These are phyloP conservation scores for Semaprochilodus insignis DNA, from an alignment of 2,797 vertebrate genomes.

Conservation along the genomic window DNA sequence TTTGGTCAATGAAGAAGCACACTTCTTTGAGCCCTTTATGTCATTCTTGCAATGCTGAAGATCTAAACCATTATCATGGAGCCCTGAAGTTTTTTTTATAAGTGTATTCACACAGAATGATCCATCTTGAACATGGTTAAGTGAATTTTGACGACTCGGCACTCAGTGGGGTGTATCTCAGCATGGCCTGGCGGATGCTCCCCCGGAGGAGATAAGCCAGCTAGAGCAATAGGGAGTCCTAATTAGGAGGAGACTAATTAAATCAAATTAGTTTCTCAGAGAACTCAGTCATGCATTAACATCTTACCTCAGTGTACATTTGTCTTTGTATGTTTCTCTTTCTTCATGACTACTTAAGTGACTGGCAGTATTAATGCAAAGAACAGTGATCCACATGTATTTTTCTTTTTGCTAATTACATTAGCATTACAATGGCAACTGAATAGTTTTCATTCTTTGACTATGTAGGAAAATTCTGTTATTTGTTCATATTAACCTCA, in stretches of 20 bases:
- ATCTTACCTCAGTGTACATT: conserved; percentile 25
- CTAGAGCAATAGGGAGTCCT: conserved; percentile 33
- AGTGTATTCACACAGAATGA: conserved; percentile 26
- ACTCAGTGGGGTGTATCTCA: conserved; percentile 18
- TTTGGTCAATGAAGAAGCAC: not conserved
- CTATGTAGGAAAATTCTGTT: not conserved
- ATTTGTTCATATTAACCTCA: not conserved
- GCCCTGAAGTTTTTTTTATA: not conserved
- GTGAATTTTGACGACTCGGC: conserved; percentile 15
- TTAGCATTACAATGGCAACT: not conserved
- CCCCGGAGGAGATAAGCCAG: conserved; percentile 41
- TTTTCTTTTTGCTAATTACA: not conserved
- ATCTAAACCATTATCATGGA: not conserved
- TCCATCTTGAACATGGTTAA: conserved; percentile 18
- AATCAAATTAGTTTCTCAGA: conserved; percentile 55
- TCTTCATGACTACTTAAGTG: conserved; percentile 8
- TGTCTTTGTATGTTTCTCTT: conserved; percentile 27
- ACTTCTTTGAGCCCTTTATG: not conserved
- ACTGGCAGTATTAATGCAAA: conserved; percentile 6
- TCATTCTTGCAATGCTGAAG: not conserved
- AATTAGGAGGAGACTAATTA: conserved; percentile 53
- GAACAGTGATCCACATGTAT: not conserved
- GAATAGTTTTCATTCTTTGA: not conserved
- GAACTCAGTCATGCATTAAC: conserved; percentile 45
- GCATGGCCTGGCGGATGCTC: conserved; percentile 5